These are phyloP conservation scores for Xylophagus ater DNA, from an alignment of 2,888 invertebrate genomes.

Conservation along the genomic window DNA sequence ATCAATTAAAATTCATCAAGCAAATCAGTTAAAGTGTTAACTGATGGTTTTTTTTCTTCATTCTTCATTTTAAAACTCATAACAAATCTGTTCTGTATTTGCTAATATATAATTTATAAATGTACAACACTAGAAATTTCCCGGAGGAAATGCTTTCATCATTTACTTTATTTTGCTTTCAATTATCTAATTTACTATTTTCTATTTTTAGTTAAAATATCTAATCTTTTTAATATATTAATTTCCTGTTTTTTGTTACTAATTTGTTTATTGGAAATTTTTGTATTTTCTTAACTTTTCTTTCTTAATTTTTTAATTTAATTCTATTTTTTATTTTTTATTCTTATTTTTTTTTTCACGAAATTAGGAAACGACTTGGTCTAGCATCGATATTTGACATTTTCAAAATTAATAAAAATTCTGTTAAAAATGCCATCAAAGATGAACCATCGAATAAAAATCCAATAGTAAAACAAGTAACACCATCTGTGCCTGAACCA, in stretches of 20 bases:
- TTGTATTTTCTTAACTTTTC: slow-evolving; percentile 13
- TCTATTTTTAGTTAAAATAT: too few relatives aligned
- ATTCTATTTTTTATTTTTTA: slow-evolving; percentile 20
- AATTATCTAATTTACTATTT: too few relatives aligned
- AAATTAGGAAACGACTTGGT: slow-evolving; percentile 36
- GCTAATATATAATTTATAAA: background rate
- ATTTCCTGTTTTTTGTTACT: too few relatives aligned
- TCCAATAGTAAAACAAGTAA: slow-evolving; percentile 7
- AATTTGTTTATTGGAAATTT: slow-evolving; percentile 6
- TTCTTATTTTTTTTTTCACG: slow-evolving; percentile 19
- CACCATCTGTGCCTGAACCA: slow-evolving; percentile 14
- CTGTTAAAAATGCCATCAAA: slow-evolving; percentile 18
- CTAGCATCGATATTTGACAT: slow-evolving; percentile 33
- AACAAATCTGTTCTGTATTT: too few relatives aligned
- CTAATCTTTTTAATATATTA: too few relatives aligned
- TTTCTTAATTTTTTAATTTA: slow-evolving; percentile 16
- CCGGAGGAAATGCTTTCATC: background rate
- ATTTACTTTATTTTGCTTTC: too few relatives aligned
- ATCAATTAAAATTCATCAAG: slow-evolving; percentile 11
- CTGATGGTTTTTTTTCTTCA: background rate
- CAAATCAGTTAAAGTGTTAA: slow-evolving; percentile 5
- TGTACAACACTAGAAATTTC: background rate
- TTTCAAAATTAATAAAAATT: slow-evolving; percentile 30
- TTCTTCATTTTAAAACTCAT: background rate
- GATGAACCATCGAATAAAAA: slow-evolving; percentile 1